Percentiles rank a stretch among this genome's conserved stretches.
Evolutionary conservation across 2,888 invertebrate genomes (phyloP).

Genomic region (Alloplasta piceator): DNA sequence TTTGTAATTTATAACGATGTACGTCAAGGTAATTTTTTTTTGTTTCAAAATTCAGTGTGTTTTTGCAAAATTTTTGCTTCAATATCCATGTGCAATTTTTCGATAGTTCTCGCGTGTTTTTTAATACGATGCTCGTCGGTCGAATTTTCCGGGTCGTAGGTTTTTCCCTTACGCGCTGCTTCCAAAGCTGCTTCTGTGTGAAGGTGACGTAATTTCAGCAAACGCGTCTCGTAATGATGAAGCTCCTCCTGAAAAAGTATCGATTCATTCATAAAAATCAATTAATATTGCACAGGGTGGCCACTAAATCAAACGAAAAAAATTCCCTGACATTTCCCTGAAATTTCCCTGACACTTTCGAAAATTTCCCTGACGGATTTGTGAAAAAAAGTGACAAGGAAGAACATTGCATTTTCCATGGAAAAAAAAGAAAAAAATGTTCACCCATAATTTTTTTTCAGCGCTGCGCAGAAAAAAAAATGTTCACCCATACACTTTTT

Average conservation of each 20-base stretch:
- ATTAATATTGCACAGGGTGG: no score
- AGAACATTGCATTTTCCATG: no score
- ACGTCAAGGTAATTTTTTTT: constrained; percentile 1
- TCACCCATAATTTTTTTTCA: no score
- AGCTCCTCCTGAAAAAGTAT: constrained; percentile 88
- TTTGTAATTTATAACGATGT: neutral
- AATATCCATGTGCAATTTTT: constrained; percentile 92
- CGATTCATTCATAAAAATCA: constrained; percentile 44
- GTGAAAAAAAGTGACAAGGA: no score
- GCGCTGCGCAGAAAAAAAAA: no score
- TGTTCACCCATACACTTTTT: no score
- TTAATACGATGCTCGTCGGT: constrained; percentile 89
- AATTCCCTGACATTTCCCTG: no score
- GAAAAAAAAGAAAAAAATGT: no score
- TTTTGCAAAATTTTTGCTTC: constrained; percentile 90
- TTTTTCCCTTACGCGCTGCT: constrained; percentile 87
- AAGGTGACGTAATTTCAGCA: constrained; percentile 92
- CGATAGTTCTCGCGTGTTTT: constrained; percentile 93
- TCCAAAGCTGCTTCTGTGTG: constrained; percentile 92
- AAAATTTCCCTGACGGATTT: no score
- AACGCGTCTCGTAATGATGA: constrained; percentile 93
- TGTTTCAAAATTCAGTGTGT: constrained; percentile 89
- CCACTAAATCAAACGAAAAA: no score
- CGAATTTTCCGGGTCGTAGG: constrained; percentile 83
- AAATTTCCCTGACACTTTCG: no score